Base-by-base conservation (phyloP, 2,113 vertebrate species). In the Recurvirostra avosetta region DNA sequence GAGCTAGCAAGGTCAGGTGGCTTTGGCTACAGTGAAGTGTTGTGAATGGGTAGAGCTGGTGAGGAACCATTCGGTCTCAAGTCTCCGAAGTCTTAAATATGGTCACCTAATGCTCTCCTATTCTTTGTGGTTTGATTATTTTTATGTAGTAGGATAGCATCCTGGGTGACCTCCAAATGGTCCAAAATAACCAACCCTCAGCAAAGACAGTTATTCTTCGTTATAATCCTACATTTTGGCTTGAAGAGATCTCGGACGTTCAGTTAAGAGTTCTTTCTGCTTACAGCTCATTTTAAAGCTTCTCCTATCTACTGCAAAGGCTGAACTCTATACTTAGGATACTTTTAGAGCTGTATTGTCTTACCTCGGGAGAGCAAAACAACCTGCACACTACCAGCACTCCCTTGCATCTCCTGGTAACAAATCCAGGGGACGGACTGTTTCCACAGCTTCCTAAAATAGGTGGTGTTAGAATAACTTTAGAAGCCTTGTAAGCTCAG, bases 401-500 rank as follows among this genome's bases (percentile, higher is more conserved):
- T 92, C 43, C 40, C 26, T 86, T 52, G 45, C 49, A 79, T 81
- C 58, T 77, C 59, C 73, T 76, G 77, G 36, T 96, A 88, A 91
- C 78, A 90, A 72, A 92, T 92, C n/a, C 47, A 45, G 56, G 73
- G 72, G 38, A 84, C 23, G 1, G 80, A 26, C 76, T 87, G 58
- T 92, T 95, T 95, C 90, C 92, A 63, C 75, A 41, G n/a, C 45
- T 89, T 88, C 72, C 68, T 86, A 80, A 92, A 94, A 94, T 73
- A 93, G 74, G 29, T 83, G 59, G 59, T 86, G 50, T 83, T 70
- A 43, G 86, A 93, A 70, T 88, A 80, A 62, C 82, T 86, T 83
- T 7, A 80, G 67, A 73, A 96, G 26, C 67, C 12, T 50, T 55
- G 18, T 11, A 63, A 91, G 30, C 90, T 88, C 72, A 63, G 84